Percentiles rank a stretch among this genome's conserved stretches.
These are phyloP conservation scores for Coelopa pilipes DNA, from an alignment of 2,888 invertebrate genomes.

Conservation along the genomic window DNA sequence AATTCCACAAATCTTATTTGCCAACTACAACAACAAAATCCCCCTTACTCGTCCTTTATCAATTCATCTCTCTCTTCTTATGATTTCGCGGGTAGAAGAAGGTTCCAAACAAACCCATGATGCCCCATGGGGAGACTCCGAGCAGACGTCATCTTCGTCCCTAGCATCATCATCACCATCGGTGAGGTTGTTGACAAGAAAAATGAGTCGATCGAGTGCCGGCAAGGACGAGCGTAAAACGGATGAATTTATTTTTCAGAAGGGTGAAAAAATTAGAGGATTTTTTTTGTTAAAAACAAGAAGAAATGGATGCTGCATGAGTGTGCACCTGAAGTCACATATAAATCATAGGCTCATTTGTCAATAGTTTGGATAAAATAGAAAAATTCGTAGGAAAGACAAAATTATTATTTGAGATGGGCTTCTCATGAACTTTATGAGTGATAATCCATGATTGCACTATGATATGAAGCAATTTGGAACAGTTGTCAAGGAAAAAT, in stretches of 20 bases:
- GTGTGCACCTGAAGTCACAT: slow-evolving; percentile 29
- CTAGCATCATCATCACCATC: no score
- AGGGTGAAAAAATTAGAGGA: no score
- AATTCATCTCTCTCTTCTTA: no score
- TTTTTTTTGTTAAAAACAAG: background rate
- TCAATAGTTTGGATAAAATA: background rate
- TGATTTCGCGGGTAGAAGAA: background rate
- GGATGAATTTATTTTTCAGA: no score
- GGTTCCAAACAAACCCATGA: background rate
- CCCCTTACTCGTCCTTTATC: background rate
- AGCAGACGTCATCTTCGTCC: no score
- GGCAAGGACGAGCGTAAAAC: background rate
- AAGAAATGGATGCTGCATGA: slow-evolving; percentile 22
- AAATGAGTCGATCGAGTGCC: background rate
- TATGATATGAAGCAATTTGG: no score
- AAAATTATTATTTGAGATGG: background rate
- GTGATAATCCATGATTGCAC: no score
- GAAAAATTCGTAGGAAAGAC: background rate
- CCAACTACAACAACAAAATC: slow-evolving; percentile 5
- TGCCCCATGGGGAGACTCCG: no score
- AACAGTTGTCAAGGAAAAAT: no score
- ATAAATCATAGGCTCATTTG: slow-evolving; percentile 17
- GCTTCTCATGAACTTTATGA: no score
- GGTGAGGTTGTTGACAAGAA: background rate
- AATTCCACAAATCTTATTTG: slow-evolving; percentile 31